Percentiles rank a stretch among this genome's conserved stretches.
Conservation (phyloP, 1,140 invertebrate species). For the Eriosoma lanigerum region DNA sequence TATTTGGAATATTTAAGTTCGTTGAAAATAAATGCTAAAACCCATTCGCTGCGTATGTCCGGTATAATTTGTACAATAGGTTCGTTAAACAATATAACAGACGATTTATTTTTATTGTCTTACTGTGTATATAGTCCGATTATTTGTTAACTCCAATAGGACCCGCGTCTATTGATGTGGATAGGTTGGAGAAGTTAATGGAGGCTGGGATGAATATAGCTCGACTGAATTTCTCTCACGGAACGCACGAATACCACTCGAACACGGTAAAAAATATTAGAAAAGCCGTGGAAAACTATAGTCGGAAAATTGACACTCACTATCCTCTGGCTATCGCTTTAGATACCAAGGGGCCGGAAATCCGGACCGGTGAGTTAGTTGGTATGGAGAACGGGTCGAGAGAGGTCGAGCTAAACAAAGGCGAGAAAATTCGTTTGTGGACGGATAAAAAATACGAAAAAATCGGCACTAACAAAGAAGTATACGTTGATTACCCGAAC, state of each 20-base stretch:
- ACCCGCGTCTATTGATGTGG: slow-evolving; percentile 85
- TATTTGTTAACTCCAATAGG: slow-evolving; percentile 62
- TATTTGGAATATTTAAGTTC: slow-evolving; percentile 85
- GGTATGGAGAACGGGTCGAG: slow-evolving; percentile 85
- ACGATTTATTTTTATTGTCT: no score
- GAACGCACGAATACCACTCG: slow-evolving; percentile 92
- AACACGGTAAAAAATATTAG: slow-evolving; percentile 88
- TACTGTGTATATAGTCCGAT: no score
- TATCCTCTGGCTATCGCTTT: slow-evolving; percentile 90
- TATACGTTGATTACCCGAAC: slow-evolving; percentile 91
- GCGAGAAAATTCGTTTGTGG: slow-evolving; percentile 81
- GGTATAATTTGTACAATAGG: slow-evolving; percentile 99
- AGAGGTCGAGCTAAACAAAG: slow-evolving; percentile 88
- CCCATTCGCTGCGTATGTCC: slow-evolving; percentile 80
- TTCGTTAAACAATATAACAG: slow-evolving; percentile 60
- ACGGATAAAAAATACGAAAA: slow-evolving; percentile 82
- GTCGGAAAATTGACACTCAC: slow-evolving; percentile 70
- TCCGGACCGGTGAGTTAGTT: slow-evolving; percentile 89
- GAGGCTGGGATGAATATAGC: slow-evolving; percentile 99
- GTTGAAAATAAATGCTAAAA: slow-evolving; percentile 87
- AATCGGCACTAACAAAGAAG: slow-evolving; percentile 72
- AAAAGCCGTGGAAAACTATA: slow-evolving; percentile 77
- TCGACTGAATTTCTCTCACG: slow-evolving; percentile 96
- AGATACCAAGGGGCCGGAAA: slow-evolving; percentile 97
- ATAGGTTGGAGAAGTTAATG: slow-evolving; percentile 92